Conservation (phyloP, 2,888 invertebrate genomes). For the Pristionchus exspectatus region DNA sequence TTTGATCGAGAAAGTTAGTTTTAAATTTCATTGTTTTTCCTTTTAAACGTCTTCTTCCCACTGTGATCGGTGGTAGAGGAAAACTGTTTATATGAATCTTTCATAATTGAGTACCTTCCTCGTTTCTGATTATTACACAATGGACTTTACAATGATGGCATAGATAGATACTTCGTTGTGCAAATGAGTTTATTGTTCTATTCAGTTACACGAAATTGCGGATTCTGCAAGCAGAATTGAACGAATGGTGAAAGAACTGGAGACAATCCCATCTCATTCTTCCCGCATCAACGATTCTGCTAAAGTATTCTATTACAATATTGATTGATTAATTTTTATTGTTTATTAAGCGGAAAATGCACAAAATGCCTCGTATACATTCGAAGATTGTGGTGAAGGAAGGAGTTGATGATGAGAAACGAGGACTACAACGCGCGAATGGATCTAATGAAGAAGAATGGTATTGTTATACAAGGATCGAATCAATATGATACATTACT, state of each 20-base stretch:
- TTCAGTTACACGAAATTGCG: constrained; percentile 15
- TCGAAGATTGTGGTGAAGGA: neutral
- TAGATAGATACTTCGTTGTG: too few species aligned
- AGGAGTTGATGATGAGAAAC: neutral
- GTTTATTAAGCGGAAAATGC: neutral
- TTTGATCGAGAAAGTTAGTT: constrained; percentile 17
- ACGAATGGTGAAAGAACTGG: neutral
- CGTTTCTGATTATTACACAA: neutral
- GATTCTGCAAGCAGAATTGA: constrained; percentile 1
- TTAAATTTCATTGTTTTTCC: too few species aligned
- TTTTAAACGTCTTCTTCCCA: too few species aligned
- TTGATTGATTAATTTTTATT: neutral
- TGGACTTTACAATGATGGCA: too few species aligned
- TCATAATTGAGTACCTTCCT: neutral
- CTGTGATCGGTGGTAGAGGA: too few species aligned
- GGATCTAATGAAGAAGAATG: neutral
- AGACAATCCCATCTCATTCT: neutral
- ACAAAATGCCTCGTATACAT: neutral
- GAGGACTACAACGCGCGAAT: neutral
- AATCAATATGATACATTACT: neutral
- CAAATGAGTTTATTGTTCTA: neutral
- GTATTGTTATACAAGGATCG: neutral
- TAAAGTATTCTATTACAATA: neutral
- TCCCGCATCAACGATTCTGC: neutral
- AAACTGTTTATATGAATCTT: neutral